phyloP scores from a whole-genome alignment of 2,888 invertebrate species.

The Sinelater perroti region DNA sequence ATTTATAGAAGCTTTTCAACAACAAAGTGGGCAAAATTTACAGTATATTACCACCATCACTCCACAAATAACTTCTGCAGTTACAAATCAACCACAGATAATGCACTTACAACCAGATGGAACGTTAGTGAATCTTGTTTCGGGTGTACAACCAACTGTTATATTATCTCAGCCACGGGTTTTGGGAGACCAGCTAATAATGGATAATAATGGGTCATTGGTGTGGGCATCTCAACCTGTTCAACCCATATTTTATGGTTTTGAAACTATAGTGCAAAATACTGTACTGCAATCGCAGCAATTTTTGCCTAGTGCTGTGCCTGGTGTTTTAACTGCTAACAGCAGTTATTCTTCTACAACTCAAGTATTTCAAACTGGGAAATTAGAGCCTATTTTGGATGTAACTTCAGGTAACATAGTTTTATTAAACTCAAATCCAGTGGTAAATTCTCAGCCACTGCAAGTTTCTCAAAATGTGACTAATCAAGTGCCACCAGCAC shows the following conservation, averaged over 20 bases:
- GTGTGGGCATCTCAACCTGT: constrained; percentile 64
- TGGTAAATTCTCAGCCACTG: constrained; percentile 58
- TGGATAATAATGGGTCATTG: constrained; percentile 58
- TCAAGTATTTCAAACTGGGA: constrained; percentile 85
- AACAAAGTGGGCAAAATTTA: constrained; percentile 75
- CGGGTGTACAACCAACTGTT: constrained; percentile 55
- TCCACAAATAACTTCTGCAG: constrained; percentile 56
- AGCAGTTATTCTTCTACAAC: constrained; percentile 87
- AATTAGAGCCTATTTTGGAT: constrained; percentile 83
- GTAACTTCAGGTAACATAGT: constrained; percentile 75
- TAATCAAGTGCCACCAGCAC: constrained; percentile 37
- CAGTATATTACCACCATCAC: constrained; percentile 80
- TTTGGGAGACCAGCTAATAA: constrained; percentile 55
- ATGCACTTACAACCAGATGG: constrained; percentile 63
- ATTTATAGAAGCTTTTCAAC: constrained; percentile 75
- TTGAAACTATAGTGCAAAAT: constrained; percentile 87
- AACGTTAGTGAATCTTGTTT: constrained; percentile 56
- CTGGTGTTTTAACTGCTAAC: constrained; percentile 80
- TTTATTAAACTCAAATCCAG: constrained; percentile 71
- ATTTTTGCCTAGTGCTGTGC: constrained; percentile 82
- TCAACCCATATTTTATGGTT: constrained; percentile 82
- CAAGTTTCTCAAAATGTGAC: constrained; percentile 44
- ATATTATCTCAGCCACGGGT: constrained; percentile 56
- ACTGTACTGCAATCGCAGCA: constrained; percentile 91
- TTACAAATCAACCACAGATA: constrained; percentile 53